A percentile compares a stretch with the other conserved stretches of the same genome.
Evolutionary conservation across 2,888 invertebrate genomes (phyloP).

Genomic region (Sinopyrophorus schimmeli): DNA sequence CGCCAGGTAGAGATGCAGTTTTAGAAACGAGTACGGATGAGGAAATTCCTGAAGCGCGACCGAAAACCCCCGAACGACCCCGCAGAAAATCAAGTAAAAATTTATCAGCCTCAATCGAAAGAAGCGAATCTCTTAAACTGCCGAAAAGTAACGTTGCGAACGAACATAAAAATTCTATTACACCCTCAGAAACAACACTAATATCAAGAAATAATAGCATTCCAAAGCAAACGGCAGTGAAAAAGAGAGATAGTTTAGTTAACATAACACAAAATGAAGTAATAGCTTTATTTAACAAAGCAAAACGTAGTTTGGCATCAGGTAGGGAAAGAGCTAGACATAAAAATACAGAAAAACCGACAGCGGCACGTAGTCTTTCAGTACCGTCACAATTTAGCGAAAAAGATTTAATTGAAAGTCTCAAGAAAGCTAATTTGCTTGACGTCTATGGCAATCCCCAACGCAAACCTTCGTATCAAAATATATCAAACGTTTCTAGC

Average conservation of each 20-base stretch:
- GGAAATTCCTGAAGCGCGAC: conserved; percentile 36
- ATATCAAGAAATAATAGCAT: conserved; percentile 2
- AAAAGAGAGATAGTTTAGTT: conserved; percentile 39
- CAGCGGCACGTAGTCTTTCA: conserved; percentile 61
- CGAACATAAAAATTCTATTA: conserved; percentile 13
- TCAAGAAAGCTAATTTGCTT: conserved; percentile 54
- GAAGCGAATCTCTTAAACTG: not conserved
- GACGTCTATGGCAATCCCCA: conserved; percentile 47
- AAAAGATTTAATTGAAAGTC: conserved; percentile 62
- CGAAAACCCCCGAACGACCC: conserved; percentile 49
- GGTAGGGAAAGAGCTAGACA: conserved; percentile 42
- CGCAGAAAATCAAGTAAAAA: conserved; percentile 36
- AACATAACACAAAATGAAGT: conserved; percentile 47
- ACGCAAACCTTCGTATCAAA: conserved; percentile 28
- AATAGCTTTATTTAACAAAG: conserved; percentile 46
- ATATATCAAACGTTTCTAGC: conserved; percentile 1
- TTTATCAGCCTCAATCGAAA: conserved; percentile 14
- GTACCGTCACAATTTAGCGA: conserved; percentile 60
- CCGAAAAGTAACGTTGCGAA: conserved; percentile 1
- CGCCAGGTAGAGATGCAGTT: conserved; percentile 60
- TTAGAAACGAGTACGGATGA: conserved; percentile 51
- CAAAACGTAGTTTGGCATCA: conserved; percentile 46
- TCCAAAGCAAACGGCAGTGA: conserved; percentile 16
- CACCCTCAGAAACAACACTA: conserved; percentile 8
- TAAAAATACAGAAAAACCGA: conserved; percentile 43